Conservation (phyloP, 2,113 vertebrate species). For the Xenopus tropicalis region DNA sequence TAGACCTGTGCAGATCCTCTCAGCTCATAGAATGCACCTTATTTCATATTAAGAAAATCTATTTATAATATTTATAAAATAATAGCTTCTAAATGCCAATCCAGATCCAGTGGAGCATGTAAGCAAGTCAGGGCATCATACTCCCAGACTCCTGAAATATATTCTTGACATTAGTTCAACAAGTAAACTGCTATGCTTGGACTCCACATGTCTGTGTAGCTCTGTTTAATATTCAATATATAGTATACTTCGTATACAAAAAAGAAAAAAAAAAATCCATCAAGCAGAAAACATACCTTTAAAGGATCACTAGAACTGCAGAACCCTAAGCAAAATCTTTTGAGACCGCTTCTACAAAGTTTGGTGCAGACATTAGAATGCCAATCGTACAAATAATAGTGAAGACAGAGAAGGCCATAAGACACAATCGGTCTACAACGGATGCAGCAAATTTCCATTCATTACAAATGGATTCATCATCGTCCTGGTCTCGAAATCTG, state of each 20-base stretch:
- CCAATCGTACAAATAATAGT: constrained; percentile 91
- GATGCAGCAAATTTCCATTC: constrained; percentile 96
- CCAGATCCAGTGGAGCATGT: too few species aligned
- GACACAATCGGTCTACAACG: constrained; percentile 90
- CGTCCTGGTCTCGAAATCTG: constrained; percentile 84
- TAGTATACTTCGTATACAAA: neutral
- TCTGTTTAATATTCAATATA: neutral
- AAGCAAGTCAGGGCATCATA: too few species aligned
- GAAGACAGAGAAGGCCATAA: constrained; percentile 90
- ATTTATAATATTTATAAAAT: too few species aligned
- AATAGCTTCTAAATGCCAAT: too few species aligned
- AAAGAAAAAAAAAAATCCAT: constrained; percentile 34
- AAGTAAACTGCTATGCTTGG: neutral
- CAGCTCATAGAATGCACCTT: too few species aligned
- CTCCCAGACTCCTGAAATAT: neutral
- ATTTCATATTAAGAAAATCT: too few species aligned
- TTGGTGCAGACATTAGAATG: constrained; percentile 93
- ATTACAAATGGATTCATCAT: constrained; percentile 73
- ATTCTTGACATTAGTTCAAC: neutral
- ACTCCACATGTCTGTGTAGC: neutral
- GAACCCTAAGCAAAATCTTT: constrained; percentile 78
- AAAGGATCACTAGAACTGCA: neutral
- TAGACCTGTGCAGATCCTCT: too few species aligned
- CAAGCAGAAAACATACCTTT: constrained; percentile 16
- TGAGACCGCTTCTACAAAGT: constrained; percentile 87